phyloP scores from a whole-genome alignment of 2,888 invertebrate genomes.

The Ganaspis brasiliensis region DNA sequence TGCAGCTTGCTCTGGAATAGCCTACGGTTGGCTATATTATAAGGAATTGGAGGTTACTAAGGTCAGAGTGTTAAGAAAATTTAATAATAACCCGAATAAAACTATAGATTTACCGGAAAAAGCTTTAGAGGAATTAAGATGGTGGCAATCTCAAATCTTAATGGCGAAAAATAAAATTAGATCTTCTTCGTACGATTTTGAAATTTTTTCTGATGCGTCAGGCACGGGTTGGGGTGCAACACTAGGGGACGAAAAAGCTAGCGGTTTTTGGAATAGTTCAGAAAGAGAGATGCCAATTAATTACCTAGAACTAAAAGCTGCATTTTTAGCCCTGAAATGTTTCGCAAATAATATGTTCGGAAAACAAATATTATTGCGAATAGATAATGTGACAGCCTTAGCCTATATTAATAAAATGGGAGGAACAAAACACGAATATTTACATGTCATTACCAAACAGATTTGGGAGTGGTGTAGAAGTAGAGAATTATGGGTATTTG shows the following conservation, averaged over 20 bases:
- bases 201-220: slow-evolving; percentile 48
- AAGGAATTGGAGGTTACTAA: slow-evolving; percentile 31
- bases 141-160: slow-evolving; percentile 36
- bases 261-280: slow-evolving; percentile 44
- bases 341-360: slow-evolving; percentile 47
- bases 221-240: slow-evolving; percentile 45
- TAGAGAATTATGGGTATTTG: slow-evolving; percentile 49
- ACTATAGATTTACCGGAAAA: neutral
- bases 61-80: too few relatives aligned
- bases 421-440: slow-evolving; percentile 56
- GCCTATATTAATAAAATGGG: slow-evolving; percentile 58
- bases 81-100: too few relatives aligned
- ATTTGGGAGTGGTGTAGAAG: slow-evolving; percentile 51
- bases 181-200: slow-evolving; percentile 5
- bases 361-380: slow-evolving; percentile 53
- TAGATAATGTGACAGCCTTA: slow-evolving; percentile 57
- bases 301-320: slow-evolving; percentile 46
- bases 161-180: slow-evolving; percentile 4
- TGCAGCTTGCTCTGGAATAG: slow-evolving; percentile 44
- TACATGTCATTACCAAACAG: slow-evolving; percentile 50
- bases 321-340: slow-evolving; percentile 52
- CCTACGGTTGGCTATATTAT: slow-evolving; percentile 45
- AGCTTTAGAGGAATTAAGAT: slow-evolving; percentile 22
- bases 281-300: slow-evolving; percentile 49
- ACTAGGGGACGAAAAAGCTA: slow-evolving; percentile 12